Conservation (phyloP, 2,113 vertebrate species). For the Athene noctua region DNA sequence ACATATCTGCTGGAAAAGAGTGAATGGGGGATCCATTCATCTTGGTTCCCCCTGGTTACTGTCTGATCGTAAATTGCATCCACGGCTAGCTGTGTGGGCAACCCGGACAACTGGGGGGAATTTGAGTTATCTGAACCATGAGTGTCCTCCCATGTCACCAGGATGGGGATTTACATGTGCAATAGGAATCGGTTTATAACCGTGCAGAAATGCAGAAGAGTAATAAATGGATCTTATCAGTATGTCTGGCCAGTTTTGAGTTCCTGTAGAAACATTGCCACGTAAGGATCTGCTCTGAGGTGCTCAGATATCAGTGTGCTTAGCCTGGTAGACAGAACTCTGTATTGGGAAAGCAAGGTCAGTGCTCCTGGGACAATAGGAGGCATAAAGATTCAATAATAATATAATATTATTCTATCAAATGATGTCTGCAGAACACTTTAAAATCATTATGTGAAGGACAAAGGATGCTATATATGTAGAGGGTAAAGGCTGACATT, state of each 20-base stretch:
- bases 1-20: not conserved
- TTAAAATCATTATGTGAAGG: conserved; percentile 7
- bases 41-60: not conserved
- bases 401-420: conserved; percentile 42
- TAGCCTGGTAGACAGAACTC: conserved; percentile 17
- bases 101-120: not conserved
- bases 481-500: not conserved
- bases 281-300: not conserved
- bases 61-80: not conserved
- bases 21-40: not conserved
- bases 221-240: not conserved
- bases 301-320: not conserved
- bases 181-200: conserved; percentile 10
- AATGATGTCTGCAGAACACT: conserved; percentile 3
- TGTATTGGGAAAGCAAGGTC: not conserved
- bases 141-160: not conserved
- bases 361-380: not conserved
- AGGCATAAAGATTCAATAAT: conserved; percentile 24
- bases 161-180: not conserved
- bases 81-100: not conserved
- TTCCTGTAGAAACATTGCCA: not conserved
- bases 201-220: not conserved
- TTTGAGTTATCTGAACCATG: not conserved
- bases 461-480: not conserved
- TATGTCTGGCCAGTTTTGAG: not conserved